Conservation (phyloP, 2,113 vertebrate species). For the Burhinus oedicnemus region DNA sequence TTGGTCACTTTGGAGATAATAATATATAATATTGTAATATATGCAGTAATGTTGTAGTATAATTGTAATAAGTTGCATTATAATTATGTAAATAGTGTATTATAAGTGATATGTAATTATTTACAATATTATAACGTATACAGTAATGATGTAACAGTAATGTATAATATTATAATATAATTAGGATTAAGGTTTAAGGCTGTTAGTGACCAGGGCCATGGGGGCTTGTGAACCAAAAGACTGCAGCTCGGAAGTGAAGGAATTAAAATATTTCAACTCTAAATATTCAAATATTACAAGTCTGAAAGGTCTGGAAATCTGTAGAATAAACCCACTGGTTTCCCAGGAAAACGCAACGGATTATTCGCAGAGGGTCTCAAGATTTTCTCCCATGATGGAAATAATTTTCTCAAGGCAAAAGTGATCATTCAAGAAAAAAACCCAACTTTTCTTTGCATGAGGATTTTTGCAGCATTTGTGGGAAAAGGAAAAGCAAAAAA, state of each 20-base stretch:
- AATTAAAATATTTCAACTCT: background rate
- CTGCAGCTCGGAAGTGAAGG: fast-evolving
- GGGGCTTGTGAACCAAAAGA: background rate
- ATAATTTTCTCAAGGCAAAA: background rate
- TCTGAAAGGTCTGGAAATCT: background rate
- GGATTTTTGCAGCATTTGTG: background rate
- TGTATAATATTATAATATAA: background rate
- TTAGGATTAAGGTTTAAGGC: background rate
- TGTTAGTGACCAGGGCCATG: fast-evolving
- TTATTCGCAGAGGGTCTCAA: fast-evolving
- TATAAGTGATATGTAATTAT: background rate
- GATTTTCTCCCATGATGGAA: background rate
- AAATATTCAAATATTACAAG: background rate
- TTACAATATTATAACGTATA: background rate
- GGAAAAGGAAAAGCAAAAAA: background rate
- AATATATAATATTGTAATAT: background rate
- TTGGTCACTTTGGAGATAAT: background rate
- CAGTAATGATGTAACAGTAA: background rate
- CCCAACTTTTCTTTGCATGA: fast-evolving
- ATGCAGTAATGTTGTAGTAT: background rate
- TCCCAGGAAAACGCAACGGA: background rate
- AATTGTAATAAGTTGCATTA: background rate
- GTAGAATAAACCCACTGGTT: background rate
- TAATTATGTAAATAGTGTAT: background rate
- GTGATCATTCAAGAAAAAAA: background rate